Evolutionary conservation across 2,888 invertebrate species (phyloP), one percentile per base, ranked within the genome.

Genomic region (Cheilosia impressa): DNA sequence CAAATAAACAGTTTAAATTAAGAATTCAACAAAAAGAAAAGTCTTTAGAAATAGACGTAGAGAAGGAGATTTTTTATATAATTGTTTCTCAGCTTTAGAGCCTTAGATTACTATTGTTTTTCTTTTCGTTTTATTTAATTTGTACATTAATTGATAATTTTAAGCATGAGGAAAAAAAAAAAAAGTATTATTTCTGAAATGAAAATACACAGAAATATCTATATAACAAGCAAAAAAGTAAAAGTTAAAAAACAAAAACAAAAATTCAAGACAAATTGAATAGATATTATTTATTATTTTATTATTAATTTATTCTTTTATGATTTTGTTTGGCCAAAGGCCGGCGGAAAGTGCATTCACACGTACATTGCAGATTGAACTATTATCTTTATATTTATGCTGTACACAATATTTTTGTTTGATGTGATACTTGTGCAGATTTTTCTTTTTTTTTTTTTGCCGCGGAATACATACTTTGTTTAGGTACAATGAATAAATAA

Each of bases 261-360:
- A 31, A 55, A 79, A 75, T 79, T 79, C 47, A 84, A 75, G 22
- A 50, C 69, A 57, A 68, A 34, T 72, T 83, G 50, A 78, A 79
- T 66, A 72, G 85, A 85, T 85, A 85, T 85, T 85, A 85, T 83
- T 63, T 71, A 69, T 58, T 69, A 69, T 84, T 79, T 65, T 78
- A 84, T 78, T 78, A 80, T 80, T 85, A 77, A 85, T 85, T 85
- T 85, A 85, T 85, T 85, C 60, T 68, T 57, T 80, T 66, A 69
- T 80, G 41, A 72, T 85, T 85, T 85, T 80, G 72, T 81, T 85
- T 85, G 85, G 85, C 85, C 85, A 72, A 72, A 85, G 85, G 85
- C 85, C 85, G 85, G 85, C 77, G 85, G 85, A 85, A 85, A 85
- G 85, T 85, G 85, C 85, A 85, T 85, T 85, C 80, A 80, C 75